Percentiles rank a stretch among this genome's conserved stretches.
phyloP scores from a whole-genome alignment of 2,888 invertebrate species.

The Plebejus melissa region DNA sequence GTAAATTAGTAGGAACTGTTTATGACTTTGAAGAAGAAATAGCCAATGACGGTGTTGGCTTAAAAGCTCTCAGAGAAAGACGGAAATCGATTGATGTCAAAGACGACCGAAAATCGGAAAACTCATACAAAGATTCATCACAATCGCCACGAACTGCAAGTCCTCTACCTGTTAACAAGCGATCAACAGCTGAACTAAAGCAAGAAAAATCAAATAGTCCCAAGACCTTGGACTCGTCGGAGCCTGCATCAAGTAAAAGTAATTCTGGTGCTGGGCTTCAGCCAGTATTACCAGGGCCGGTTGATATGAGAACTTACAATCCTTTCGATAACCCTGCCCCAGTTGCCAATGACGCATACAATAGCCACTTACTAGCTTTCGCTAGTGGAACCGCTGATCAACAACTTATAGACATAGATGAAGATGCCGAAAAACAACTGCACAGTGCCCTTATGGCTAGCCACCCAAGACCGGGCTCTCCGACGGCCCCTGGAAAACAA shows the following conservation, averaged over 20 bases:
- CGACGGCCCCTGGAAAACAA: conserved; percentile 42
- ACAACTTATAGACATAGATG: conserved; percentile 85
- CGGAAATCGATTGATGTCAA: conserved; percentile 86
- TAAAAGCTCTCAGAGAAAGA: conserved; percentile 88
- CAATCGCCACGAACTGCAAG: conserved; percentile 79
- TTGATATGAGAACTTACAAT: conserved; percentile 93
- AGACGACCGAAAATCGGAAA: conserved; percentile 77
- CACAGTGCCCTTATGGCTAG: conserved; percentile 83
- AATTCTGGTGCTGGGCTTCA: conserved; percentile 63
- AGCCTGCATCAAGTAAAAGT: conserved; percentile 46
- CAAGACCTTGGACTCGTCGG: conserved; percentile 45
- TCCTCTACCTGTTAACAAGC: conserved; percentile 64
- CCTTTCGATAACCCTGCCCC: conserved; percentile 79
- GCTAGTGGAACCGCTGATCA: conserved; percentile 84
- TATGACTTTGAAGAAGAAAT: conserved; percentile 93
- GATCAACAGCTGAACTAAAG: conserved; percentile 44
- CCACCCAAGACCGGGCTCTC: conserved; percentile 60
- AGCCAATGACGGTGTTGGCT: conserved; percentile 84
- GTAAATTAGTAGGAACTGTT: conserved; percentile 90
- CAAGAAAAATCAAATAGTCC: conserved; percentile 51
- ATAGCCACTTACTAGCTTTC: conserved; percentile 82
- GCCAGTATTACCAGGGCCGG: conserved; percentile 90
- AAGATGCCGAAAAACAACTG: conserved; percentile 88
- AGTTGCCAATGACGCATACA: conserved; percentile 79
- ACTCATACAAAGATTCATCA: conserved; percentile 75